Evolutionary conservation across 1,140 invertebrate species (phyloP), one percentile per base, ranked within the genome.

Genomic region (Idris sp.): DNA sequence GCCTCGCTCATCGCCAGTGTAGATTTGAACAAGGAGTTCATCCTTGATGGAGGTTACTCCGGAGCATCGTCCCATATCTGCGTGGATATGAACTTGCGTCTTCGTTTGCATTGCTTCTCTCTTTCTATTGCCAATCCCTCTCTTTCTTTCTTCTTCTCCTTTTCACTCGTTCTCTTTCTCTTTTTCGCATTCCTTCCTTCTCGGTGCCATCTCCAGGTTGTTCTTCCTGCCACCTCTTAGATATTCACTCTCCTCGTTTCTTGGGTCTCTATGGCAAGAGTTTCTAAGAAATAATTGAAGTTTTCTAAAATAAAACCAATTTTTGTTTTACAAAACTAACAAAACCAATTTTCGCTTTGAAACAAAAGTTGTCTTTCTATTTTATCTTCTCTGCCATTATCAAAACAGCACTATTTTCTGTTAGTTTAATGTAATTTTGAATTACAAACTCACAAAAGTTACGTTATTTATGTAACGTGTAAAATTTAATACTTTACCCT

Each of bases 31-130:
- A 22, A 76, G 68, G 73, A 83, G 83, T 84, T 80, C 84, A 86
- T 85, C 84, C 84, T 86, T 84, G 83, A 86, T 86, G 84, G 83
- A 87, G 86, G 85, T 87, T 87, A 87, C 82, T 86, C 41, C 73
- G 48, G 86, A 84, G 56, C 85, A 84, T 86, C 84, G 85, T 87
- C 82, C 86, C 79, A 87, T 84, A 86, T 87, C 83, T 84, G 67
- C 76, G 76, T 82, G 69, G 77, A 83, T 81, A 82, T 83, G 83
- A 85, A 83, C 83, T 84, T 83, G 83, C 72, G 78, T 84, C 84
- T 84, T 83, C 83, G 78, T 85, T 84, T 75, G 76, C 74, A 38
- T 53, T 11, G 40, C 35, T 46, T 38, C 49, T 54, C 26, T 61
- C 68, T 30, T 67, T 79, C 51, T 49, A 11, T 59, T 31, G 46